Evolutionary conservation across 1,140 invertebrate species (phyloP).

Genomic region (Augochlora pura): DNA sequence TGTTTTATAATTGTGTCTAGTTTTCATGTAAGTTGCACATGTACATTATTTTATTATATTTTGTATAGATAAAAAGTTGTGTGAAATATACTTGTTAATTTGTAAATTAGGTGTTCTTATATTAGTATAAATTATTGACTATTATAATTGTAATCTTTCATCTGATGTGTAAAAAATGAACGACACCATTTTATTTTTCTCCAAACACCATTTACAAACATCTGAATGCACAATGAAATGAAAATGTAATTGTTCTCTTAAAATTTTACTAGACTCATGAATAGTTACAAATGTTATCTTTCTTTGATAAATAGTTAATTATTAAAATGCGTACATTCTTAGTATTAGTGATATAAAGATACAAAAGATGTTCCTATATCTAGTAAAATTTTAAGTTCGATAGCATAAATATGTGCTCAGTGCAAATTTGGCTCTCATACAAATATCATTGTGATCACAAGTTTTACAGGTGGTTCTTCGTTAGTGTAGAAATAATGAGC

Average conservation of each 20-base stretch:
- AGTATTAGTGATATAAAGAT: background rate
- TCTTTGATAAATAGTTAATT: background rate
- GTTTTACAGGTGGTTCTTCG: conserved; percentile 7
- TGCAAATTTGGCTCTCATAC: conserved; percentile 18
- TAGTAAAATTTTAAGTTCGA: conserved; percentile 1
- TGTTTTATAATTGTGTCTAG: background rate
- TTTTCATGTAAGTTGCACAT: background rate
- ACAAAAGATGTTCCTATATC: conserved; percentile 1
- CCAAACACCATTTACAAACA: conserved; percentile 20
- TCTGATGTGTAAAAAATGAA: conserved; percentile 7
- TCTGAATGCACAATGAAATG: conserved; percentile 7
- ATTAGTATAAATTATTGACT: background rate
- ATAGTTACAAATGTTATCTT: background rate
- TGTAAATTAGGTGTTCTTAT: background rate
- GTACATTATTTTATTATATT: background rate
- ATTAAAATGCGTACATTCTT: background rate
- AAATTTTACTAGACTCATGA: conserved; percentile 13
- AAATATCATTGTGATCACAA: conserved; percentile 22
- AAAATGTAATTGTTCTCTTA: conserved; percentile 3
- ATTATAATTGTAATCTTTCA: background rate
- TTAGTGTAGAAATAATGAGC: background rate
- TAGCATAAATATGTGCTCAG: conserved; percentile 3
- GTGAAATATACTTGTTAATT: background rate
- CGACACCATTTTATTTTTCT: conserved; percentile 32
- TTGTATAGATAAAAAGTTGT: background rate